phyloP scores from a whole-genome alignment of 2,797 vertebrate genomes.

The Malurus leucopterus region DNA sequence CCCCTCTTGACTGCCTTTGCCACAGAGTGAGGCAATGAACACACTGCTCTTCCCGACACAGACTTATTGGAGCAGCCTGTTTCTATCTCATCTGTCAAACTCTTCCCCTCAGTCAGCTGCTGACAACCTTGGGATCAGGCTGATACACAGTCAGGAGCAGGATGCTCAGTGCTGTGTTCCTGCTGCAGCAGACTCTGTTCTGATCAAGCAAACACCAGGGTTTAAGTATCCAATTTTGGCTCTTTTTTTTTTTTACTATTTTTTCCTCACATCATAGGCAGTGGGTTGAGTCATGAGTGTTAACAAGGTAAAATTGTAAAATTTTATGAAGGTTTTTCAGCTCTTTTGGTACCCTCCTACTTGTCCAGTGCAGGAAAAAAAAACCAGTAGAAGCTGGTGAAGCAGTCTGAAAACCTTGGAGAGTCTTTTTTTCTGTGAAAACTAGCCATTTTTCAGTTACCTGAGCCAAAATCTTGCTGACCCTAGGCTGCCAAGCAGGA shows the following conservation, averaged over 20 bases:
- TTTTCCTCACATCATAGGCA: background rate
- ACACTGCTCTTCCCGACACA: background rate
- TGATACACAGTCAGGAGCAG: rapidly evolving
- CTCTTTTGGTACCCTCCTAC: background rate
- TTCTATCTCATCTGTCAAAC: background rate
- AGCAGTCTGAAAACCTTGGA: background rate
- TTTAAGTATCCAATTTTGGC: background rate
- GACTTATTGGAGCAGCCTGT: background rate
- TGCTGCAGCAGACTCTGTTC: background rate
- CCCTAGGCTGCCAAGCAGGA: background rate
- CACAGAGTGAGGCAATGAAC: rapidly evolving
- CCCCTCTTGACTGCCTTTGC: background rate
- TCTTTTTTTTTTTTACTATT: background rate
- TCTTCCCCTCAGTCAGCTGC: background rate
- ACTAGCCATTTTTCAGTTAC: background rate
- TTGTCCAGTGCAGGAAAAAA: background rate
- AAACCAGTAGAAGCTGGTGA: background rate
- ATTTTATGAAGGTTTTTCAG: background rate
- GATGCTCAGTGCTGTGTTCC: background rate
- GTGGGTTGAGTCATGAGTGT: background rate
- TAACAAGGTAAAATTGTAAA: background rate
- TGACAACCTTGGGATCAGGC: background rate
- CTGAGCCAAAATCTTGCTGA: background rate
- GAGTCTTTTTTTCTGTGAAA: background rate
- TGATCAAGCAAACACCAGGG: background rate